Percentiles rank a stretch among this genome's conserved stretches.
Conservation (phyloP, 2,888 invertebrate genomes). For the Hemaris fuciformis region DNA sequence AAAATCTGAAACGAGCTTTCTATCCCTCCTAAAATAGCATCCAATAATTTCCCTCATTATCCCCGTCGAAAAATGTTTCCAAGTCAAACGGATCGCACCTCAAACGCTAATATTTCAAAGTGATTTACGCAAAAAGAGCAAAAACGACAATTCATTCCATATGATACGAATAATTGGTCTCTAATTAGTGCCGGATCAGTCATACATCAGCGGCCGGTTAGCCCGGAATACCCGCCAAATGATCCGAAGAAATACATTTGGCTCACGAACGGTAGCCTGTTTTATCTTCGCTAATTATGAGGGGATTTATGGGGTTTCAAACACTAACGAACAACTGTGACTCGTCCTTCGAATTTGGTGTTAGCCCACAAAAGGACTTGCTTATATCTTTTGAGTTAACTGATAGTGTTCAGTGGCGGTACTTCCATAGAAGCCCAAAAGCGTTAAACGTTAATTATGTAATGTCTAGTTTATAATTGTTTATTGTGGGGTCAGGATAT, state of each 20-base stretch:
- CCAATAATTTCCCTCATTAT: too few species aligned
- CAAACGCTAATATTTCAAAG: not conserved
- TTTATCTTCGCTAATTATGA: not conserved
- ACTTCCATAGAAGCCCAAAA: too few species aligned
- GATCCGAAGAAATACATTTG: slow-evolving; percentile 14
- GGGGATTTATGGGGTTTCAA: not conserved
- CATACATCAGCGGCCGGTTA: slow-evolving; percentile 30
- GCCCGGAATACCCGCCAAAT: not conserved
- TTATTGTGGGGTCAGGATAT: too few species aligned
- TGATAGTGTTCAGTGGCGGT: not conserved
- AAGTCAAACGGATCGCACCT: not conserved
- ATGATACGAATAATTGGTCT: slow-evolving; percentile 35
- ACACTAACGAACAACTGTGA: not conserved
- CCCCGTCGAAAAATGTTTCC: too few species aligned
- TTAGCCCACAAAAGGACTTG: not conserved
- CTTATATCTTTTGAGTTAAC: too few species aligned
- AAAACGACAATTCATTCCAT: slow-evolving; percentile 23
- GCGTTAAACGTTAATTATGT: too few species aligned
- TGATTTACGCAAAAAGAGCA: not conserved
- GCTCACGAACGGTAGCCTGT: not conserved
- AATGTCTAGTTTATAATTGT: too few species aligned
- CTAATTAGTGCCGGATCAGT: slow-evolving; percentile 33
- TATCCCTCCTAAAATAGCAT: too few species aligned
- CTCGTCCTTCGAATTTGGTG: not conserved
- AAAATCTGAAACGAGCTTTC: too few species aligned